These are phyloP conservation scores for Malurus splendens DNA, from an alignment of 2,797 vertebrate species.

Conservation along the genomic window DNA sequence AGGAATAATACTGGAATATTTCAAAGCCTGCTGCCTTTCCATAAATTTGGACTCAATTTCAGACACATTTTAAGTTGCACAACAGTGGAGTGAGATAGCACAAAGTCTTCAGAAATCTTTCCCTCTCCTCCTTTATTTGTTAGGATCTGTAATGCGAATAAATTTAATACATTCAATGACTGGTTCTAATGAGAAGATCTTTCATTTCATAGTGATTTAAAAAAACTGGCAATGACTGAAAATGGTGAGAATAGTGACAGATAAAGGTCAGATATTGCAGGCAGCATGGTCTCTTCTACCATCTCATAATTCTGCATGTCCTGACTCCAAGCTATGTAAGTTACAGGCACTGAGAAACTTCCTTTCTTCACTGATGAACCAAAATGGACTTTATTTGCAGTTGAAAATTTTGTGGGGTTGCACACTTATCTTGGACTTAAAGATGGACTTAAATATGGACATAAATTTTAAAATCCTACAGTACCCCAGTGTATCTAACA, in stretches of 20 bases:
- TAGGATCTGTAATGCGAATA: neutral
- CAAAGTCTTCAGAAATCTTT: neutral
- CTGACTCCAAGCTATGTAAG: neutral
- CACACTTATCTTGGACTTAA: neutral
- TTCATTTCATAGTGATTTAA: neutral
- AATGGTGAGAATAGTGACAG: neutral
- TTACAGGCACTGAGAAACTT: neutral
- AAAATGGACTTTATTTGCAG: neutral
- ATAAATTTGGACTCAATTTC: neutral
- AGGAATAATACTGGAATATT: neutral
- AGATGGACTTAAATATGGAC: neutral
- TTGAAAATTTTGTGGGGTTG: neutral
- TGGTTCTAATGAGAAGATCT: neutral
- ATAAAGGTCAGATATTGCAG: neutral
- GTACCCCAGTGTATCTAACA: neutral
- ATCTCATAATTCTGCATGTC: neutral
- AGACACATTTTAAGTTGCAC: neutral
- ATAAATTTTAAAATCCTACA: neutral
- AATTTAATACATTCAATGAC: neutral
- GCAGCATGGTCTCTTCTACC: neutral
- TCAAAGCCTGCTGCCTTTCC: neutral
- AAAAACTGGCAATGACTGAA: neutral
- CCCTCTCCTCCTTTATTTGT: neutral
- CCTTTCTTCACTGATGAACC: neutral
- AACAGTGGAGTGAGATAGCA: neutral